A percentile compares a stretch with the other conserved stretches of the same genome.
phyloP scores from a whole-genome alignment of 2,113 vertebrate genomes.

The Rhagologus leucostigma region DNA sequence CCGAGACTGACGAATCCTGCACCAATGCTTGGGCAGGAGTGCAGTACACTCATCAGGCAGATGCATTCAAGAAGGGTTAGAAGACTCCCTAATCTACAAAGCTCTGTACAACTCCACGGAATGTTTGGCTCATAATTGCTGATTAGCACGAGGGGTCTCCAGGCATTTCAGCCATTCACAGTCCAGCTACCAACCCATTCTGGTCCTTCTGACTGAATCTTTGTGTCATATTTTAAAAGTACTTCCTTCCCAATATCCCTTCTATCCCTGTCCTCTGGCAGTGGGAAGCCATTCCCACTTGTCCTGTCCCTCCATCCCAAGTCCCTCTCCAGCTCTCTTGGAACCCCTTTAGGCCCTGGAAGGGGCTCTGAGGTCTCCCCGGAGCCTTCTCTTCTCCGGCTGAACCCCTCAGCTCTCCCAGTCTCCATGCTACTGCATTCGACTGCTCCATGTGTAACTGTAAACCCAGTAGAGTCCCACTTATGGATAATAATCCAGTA shows the following conservation, averaged over 20 bases:
- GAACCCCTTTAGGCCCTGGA: neutral
- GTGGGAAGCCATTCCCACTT: neutral
- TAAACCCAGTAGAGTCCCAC: neutral
- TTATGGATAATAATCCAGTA: neutral
- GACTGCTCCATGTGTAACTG: neutral
- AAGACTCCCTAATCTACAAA: neutral
- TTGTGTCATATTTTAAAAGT: neutral
- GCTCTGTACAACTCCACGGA: neutral
- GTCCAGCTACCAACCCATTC: neutral
- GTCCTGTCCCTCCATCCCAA: neutral
- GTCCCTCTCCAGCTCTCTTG: neutral
- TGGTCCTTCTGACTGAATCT: neutral
- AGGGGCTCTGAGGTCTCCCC: neutral
- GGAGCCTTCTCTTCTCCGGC: neutral
- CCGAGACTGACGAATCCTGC: fast-evolving
- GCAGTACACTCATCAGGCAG: neutral
- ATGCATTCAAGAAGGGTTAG: neutral
- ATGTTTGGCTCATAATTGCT: neutral
- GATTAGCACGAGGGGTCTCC: neutral
- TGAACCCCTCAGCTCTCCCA: neutral
- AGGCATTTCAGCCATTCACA: neutral
- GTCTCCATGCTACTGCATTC: neutral
- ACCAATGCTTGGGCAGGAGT: neutral
- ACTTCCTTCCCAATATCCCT: neutral
- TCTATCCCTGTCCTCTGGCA: neutral